Percentiles rank a stretch among this genome's conserved stretches.
Conservation (phyloP, 2,113 vertebrate genomes). For the Marmota flaviventris region DNA sequence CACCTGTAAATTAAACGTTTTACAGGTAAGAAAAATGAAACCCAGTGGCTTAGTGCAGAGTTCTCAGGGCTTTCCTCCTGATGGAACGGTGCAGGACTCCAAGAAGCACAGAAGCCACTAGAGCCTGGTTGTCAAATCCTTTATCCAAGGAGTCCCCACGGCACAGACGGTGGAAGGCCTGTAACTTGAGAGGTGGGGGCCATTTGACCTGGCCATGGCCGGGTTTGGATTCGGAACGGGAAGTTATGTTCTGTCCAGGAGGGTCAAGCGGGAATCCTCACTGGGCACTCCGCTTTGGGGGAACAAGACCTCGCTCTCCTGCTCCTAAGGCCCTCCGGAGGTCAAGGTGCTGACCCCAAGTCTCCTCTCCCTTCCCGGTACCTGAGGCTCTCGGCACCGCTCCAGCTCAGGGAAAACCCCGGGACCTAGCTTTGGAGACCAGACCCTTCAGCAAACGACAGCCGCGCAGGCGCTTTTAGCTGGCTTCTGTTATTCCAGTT, state of each 20-base stretch:
- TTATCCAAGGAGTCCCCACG: neutral
- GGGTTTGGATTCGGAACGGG: neutral
- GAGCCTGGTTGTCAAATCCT: neutral
- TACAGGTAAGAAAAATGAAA: neutral
- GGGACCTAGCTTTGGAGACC: neutral
- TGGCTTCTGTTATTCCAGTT: constrained; percentile 9
- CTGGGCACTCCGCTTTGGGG: neutral
- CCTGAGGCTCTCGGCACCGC: constrained; percentile 53
- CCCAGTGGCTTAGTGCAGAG: neutral
- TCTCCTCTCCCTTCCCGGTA: constrained; percentile 39
- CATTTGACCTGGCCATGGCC: neutral
- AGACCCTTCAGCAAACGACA: neutral
- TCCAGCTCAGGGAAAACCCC: neutral
- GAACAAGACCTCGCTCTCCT: neutral
- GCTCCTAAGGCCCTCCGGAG: neutral
- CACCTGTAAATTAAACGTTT: neutral
- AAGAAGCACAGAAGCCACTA: neutral
- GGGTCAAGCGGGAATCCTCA: neutral
- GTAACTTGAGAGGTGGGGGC: neutral
- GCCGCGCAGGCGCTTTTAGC: constrained; percentile 49
- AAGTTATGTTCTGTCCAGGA: neutral
- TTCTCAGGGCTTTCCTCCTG: neutral
- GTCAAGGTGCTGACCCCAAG: neutral
- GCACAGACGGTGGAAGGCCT: neutral
- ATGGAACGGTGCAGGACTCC: neutral